Evolutionary conservation across 2,888 invertebrate species (phyloP).

Genomic region (Drosophila cognata): DNA sequence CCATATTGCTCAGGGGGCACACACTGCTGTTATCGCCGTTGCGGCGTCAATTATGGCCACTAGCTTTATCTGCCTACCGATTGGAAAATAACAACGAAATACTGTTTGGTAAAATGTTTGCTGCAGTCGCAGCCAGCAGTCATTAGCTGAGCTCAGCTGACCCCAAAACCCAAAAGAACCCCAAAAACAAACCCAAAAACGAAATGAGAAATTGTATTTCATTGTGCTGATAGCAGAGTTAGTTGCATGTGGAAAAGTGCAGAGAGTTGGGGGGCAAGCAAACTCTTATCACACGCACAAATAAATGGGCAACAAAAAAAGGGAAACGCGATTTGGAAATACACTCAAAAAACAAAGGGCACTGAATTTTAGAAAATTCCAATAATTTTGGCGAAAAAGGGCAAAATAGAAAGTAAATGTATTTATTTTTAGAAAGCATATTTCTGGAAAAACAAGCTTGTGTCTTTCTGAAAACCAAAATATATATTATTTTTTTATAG

Average conservation of each 20-base stretch:
- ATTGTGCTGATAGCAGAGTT: slow-evolving; percentile 26
- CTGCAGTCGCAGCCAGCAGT: slow-evolving; percentile 41
- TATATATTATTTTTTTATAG: no score
- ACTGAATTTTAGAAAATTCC: background rate
- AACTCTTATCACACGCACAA: slow-evolving; percentile 48
- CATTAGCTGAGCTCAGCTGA: slow-evolving; percentile 60
- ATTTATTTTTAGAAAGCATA: background rate
- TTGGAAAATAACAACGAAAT: slow-evolving; percentile 32
- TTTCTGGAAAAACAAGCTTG: background rate
- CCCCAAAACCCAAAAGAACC: slow-evolving; percentile 67
- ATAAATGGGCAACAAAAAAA: slow-evolving; percentile 5
- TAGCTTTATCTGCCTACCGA: slow-evolving; percentile 38
- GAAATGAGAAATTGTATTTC: slow-evolving; percentile 51
- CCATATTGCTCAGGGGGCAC: background rate
- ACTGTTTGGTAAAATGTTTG: slow-evolving; percentile 33
- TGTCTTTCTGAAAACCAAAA: no score
- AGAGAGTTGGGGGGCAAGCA: background rate
- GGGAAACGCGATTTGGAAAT: background rate
- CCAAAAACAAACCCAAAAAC: slow-evolving; percentile 19
- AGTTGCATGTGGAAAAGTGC: slow-evolving; percentile 16
- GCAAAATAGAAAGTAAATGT: background rate
- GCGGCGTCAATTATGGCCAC: slow-evolving; percentile 49
- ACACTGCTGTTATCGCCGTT: slow-evolving; percentile 44
- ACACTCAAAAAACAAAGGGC: background rate
- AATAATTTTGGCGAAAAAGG: background rate